phyloP scores from a whole-genome alignment of 1,140 invertebrate genomes.

The Drosophila triauraria region DNA sequence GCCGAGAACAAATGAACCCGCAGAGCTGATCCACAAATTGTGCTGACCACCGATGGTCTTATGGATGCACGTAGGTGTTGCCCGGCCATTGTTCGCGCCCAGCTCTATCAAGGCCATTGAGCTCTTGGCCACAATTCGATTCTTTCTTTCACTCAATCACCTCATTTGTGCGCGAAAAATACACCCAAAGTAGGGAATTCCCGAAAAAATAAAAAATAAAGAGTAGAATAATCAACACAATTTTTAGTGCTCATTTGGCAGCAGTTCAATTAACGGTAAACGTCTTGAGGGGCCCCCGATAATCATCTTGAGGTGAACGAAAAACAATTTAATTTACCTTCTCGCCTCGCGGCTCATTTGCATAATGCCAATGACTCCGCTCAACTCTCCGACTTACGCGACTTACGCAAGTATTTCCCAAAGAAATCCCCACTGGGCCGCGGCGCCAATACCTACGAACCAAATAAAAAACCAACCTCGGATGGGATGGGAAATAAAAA shows the following conservation, averaged over 20 bases:
- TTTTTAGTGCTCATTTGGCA: slow-evolving; percentile 47
- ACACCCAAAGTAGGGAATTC: slow-evolving; percentile 17
- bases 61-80: slow-evolving; percentile 58
- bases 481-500: slow-evolving; percentile 35
- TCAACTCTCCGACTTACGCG: slow-evolving; percentile 4
- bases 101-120: slow-evolving; percentile 69
- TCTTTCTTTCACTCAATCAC: slow-evolving; percentile 58
- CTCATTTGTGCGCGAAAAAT: slow-evolving; percentile 14
- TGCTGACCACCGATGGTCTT: slow-evolving; percentile 32
- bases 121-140: slow-evolving; percentile 39
- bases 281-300: slow-evolving; percentile 48
- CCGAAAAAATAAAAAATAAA: slow-evolving; percentile 6
- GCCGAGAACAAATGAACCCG: slow-evolving; percentile 59
- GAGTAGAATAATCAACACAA: slow-evolving; percentile 36
- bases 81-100: slow-evolving; percentile 54
- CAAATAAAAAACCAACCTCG: slow-evolving; percentile 13
- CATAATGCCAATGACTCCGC: slow-evolving; percentile 73
- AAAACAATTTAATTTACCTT: slow-evolving; percentile 73
- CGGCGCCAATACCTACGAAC: background rate
- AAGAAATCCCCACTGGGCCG: slow-evolving; percentile 34
- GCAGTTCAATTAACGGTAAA: slow-evolving; percentile 75
- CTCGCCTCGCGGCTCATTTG: slow-evolving; percentile 61
- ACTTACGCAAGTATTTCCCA: slow-evolving; percentile 70
- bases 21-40: slow-evolving; percentile 43
- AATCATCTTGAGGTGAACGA: slow-evolving; percentile 53